Percentiles rank a stretch among this genome's conserved stretches.
phyloP scores from a whole-genome alignment of 2,113 vertebrate genomes.

The Oryzias melastigma region DNA sequence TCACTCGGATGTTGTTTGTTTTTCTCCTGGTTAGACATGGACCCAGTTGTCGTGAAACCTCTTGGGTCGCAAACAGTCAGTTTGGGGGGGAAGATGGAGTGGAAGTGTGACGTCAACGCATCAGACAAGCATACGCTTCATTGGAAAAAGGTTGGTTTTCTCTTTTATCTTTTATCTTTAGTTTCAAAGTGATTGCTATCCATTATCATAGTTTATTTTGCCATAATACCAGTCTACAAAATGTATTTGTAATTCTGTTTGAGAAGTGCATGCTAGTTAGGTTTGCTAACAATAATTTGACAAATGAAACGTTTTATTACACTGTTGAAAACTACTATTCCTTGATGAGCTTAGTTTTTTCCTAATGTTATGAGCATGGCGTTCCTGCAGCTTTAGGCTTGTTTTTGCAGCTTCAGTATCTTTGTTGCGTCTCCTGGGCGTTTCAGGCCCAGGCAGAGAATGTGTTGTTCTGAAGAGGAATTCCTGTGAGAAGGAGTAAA shows the following conservation, averaged over 20 bases:
- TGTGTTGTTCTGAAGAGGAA: slow-evolving; percentile 38
- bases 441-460: slow-evolving; percentile 33
- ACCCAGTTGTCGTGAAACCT: slow-evolving; percentile 68
- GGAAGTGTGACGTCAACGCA: slow-evolving; percentile 76
- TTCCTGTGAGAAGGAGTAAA: slow-evolving; percentile 49
- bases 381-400: slow-evolving; percentile 26
- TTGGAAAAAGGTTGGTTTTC: slow-evolving; percentile 83
- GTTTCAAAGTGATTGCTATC: too few relatives aligned
- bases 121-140: slow-evolving; percentile 64
- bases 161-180: neutral
- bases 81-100: slow-evolving; percentile 56
- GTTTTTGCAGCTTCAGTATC: slow-evolving; percentile 41
- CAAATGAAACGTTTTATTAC: neutral
- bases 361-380: slow-evolving; percentile 26
- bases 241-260: too few relatives aligned
- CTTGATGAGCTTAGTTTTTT: slow-evolving; percentile 14
- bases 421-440: slow-evolving; percentile 59
- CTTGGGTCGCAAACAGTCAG: slow-evolving; percentile 42
- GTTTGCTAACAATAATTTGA: too few relatives aligned
- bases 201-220: too few relatives aligned
- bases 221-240: too few relatives aligned
- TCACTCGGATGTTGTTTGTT: neutral
- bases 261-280: too few relatives aligned
- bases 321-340: neutral
- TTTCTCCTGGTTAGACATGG: slow-evolving; percentile 76